Percentiles rank a stretch among this genome's conserved stretches.
Evolutionary conservation across 2,113 vertebrate genomes (phyloP).

Genomic region (Fukomys damarensis): DNA sequence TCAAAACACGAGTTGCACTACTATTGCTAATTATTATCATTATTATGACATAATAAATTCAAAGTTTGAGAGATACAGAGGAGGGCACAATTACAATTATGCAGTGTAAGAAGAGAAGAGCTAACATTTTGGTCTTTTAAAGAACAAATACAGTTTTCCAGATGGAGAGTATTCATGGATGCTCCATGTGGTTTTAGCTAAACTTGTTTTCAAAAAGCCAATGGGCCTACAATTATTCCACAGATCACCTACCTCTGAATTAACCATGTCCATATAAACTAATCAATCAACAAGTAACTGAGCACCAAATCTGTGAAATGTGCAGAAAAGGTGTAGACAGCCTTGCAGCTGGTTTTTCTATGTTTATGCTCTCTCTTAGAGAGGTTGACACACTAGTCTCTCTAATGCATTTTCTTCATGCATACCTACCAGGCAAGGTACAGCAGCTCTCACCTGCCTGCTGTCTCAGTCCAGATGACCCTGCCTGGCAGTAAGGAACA

Average conservation of each 20-base stretch:
- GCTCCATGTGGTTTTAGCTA: slow-evolving; percentile 21
- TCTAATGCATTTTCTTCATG: neutral
- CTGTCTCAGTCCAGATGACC: neutral
- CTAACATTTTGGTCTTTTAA: slow-evolving; percentile 4
- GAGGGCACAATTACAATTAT: slow-evolving; percentile 37
- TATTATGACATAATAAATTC: slow-evolving; percentile 48
- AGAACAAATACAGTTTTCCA: slow-evolving; percentile 46
- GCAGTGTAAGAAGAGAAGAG: neutral
- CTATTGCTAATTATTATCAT: slow-evolving; percentile 58
- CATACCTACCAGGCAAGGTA: neutral
- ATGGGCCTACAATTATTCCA: neutral
- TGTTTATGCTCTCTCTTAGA: neutral
- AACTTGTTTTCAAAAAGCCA: slow-evolving; percentile 61
- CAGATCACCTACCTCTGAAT: slow-evolving; percentile 48
- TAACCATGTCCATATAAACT: slow-evolving; percentile 10
- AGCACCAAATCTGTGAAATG: slow-evolving; percentile 38
- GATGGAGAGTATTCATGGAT: neutral
- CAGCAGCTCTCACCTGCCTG: neutral
- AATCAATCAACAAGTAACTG: slow-evolving; percentile 34
- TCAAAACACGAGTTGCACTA: slow-evolving; percentile 33
- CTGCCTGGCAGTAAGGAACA: neutral
- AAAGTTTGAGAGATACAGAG: neutral
- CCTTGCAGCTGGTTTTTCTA: neutral
- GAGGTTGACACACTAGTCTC: neutral
- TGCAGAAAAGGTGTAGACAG: neutral